A percentile compares a stretch with the other conserved stretches of the same genome.
Conservation (phyloP, 2,797 vertebrate species). For the Argya squamiceps region DNA sequence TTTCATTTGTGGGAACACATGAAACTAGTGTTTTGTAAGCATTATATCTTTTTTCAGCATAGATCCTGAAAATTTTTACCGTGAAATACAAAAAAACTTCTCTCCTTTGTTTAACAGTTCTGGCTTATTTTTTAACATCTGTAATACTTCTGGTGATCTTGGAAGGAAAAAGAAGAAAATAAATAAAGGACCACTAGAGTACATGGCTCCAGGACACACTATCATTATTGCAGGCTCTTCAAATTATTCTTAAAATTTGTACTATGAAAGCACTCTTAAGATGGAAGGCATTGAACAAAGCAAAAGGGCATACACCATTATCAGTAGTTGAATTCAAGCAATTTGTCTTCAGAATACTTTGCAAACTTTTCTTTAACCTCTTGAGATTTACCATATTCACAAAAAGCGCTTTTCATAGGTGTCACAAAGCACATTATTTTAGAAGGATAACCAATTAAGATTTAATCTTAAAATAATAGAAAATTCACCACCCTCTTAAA, state of each 20-base stretch:
- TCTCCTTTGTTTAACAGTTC: background rate
- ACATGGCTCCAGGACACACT: background rate
- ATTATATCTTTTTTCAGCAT: background rate
- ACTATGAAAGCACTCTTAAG: background rate
- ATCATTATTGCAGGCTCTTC: background rate
- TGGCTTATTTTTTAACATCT: background rate
- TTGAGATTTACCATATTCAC: background rate
- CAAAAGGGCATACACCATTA: background rate
- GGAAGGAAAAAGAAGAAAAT: background rate
- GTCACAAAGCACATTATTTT: constrained; percentile 18
- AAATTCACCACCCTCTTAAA: constrained; percentile 18
- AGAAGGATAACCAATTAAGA: constrained; percentile 43
- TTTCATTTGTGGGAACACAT: background rate
- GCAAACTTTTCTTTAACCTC: constrained; percentile 53
- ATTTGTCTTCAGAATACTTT: constrained; percentile 65
- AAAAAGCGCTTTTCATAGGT: constrained; percentile 10
- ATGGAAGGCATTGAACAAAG: background rate
- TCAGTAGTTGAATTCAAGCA: constrained; percentile 32
- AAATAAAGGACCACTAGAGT: background rate
- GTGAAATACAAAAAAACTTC: background rate
- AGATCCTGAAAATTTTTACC: background rate
- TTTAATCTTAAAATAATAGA: constrained; percentile 39
- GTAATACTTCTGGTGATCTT: background rate
- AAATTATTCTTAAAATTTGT: background rate
- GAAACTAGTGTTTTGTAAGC: background rate